Base-by-base conservation (phyloP, 2,113 vertebrate species). In the Cyprinus carpio region DNA sequence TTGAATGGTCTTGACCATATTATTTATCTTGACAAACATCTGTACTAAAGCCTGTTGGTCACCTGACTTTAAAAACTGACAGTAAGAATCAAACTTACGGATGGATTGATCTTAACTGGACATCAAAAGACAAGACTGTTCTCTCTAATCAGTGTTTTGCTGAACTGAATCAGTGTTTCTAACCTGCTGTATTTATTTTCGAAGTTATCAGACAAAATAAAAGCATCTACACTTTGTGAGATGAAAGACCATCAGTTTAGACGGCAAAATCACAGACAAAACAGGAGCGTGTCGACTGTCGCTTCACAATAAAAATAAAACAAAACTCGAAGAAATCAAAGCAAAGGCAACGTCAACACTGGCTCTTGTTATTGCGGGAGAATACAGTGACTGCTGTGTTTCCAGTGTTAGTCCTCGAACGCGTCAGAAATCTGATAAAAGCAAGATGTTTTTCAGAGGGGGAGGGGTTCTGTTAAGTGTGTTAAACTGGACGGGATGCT, bases 111-210 rank as follows among this genome's bases (percentile, higher is more conserved):
- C 23, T 62, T 27, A 64, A 62, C 1, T 18, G 4, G 56, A 37
- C 58, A 80, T 64, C 37, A 43, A 31, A 58, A 10, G 29, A 79
- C 31, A 46, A 29, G 37, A 46, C 34, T 46, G 23, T 20, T 65
- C 2, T 65, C n/a, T 46, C 58, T 20, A 23, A 20, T 51, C 64
- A 82, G 60, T 60, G 54, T 81, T 69, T 15, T 65, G 62, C 18
- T 81, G 18, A 79, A 67, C 43, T 69, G 10, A 81, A 67, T 67
- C 79, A 81, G 79, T 67, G 40, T 82, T 82, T 69, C 46, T 29
- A 51, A 82, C 64, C 54, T 69, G 15, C 40, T 51, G 25, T 1
- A 67, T 81, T 67, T 51, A 8, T 29, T 51, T 67, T 31, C 27
- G 0, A 49, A 49, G 62, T 69, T 69, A 34, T 67, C 62, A 81